These are phyloP conservation scores for Muscicapa adusta DNA, from an alignment of 2,113 vertebrate genomes.

Conservation along the genomic window DNA sequence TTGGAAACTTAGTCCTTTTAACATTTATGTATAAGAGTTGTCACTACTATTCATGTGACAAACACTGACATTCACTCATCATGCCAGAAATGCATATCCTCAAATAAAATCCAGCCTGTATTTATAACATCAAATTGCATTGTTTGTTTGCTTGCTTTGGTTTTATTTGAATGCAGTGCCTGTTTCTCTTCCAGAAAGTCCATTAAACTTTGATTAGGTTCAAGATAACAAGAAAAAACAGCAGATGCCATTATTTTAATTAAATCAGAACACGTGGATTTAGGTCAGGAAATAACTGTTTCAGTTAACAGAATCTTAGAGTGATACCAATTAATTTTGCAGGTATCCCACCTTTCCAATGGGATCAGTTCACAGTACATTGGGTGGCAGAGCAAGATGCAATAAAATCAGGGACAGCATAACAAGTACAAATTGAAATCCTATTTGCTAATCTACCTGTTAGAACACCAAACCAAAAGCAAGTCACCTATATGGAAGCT, in stretches of 20 bases:
- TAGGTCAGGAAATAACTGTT: neutral
- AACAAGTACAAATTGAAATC: neutral
- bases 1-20: neutral
- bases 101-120: neutral
- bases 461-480: neutral
- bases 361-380: neutral
- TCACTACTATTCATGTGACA: neutral
- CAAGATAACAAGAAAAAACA: neutral
- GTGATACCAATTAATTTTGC: neutral
- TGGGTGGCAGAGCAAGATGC: neutral
- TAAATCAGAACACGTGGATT: neutral
- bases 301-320: neutral
- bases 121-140: neutral
- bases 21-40: neutral
- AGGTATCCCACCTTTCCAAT: neutral
- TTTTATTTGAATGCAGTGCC: neutral
- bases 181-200: neutral
- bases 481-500: neutral
- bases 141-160: neutral
- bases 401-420: neutral
- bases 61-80: neutral
- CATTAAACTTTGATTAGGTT: neutral
- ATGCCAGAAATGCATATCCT: neutral
- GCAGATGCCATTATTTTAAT: constrained; percentile 25
- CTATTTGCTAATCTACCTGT: neutral